Evolutionary conservation across 2,113 vertebrate genomes (phyloP).

Genomic region (Anarrhichthys ocellatus): DNA sequence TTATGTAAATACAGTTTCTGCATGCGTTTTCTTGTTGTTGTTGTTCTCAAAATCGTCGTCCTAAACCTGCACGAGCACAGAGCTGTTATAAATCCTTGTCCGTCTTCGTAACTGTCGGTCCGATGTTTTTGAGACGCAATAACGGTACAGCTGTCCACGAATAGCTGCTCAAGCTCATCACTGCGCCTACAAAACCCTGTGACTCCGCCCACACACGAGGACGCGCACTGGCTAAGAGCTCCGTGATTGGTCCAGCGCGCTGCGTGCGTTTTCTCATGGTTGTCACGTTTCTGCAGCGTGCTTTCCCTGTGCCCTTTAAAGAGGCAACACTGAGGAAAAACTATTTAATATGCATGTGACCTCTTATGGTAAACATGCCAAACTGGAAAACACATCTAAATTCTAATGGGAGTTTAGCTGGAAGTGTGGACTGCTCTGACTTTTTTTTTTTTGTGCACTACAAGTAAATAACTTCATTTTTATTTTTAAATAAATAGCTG

Average conservation of each 20-base stretch:
- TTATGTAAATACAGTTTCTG: slow-evolving; percentile 79
- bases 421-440: background rate
- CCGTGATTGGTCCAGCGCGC: slow-evolving; percentile 57
- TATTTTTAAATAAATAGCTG: no score
- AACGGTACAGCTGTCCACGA: background rate
- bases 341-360: background rate
- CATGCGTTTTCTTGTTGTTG: background rate
- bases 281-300: slow-evolving; percentile 85
- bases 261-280: slow-evolving; percentile 31
- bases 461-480: background rate
- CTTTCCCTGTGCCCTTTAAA: background rate
- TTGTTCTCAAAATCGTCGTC: background rate
- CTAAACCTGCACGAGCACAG: background rate
- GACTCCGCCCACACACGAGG: slow-evolving; percentile 50
- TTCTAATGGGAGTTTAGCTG: background rate
- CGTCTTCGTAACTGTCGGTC: background rate
- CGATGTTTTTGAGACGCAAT: background rate
- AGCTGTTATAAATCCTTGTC: background rate
- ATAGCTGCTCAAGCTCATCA: slow-evolving; percentile 1
- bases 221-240: slow-evolving; percentile 7
- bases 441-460: background rate
- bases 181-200: slow-evolving; percentile 42
- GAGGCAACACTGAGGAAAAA: no score
- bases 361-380: background rate
- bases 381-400: background rate